These are phyloP conservation scores for Diloba caeruleocephala DNA, from an alignment of 2,888 invertebrate genomes.

Conservation along the genomic window DNA sequence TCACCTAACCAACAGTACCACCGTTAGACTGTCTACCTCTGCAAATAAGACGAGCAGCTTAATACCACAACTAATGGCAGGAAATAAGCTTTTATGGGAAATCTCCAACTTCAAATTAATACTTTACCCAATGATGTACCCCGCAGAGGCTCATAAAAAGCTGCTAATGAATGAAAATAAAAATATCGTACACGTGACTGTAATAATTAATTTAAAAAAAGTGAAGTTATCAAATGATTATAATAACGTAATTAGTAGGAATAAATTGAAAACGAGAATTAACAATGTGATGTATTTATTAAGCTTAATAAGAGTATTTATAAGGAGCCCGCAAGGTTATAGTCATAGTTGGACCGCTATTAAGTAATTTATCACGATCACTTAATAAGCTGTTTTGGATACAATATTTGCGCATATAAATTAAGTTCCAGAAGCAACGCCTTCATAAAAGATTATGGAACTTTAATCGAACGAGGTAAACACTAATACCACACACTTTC, in stretches of 20 bases:
- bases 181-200: neutral
- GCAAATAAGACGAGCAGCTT: too few species aligned
- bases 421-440: slow-evolving; percentile 48
- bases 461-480: slow-evolving; percentile 44
- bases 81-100: too few species aligned
- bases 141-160: too few species aligned
- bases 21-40: too few species aligned
- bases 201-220: slow-evolving; percentile 9
- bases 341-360: slow-evolving; percentile 27
- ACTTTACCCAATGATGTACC: too few species aligned
- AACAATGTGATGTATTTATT: slow-evolving; percentile 34
- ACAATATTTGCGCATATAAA: slow-evolving; percentile 44
- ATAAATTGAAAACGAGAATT: slow-evolving; percentile 35
- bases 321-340: slow-evolving; percentile 33
- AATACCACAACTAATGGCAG: too few species aligned
- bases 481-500: slow-evolving; percentile 41
- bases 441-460: slow-evolving; percentile 46
- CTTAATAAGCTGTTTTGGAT: slow-evolving; percentile 41
- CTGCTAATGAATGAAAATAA: too few species aligned
- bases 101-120: too few species aligned
- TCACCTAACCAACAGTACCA: too few species aligned
- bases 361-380: slow-evolving; percentile 47
- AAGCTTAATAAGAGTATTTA: slow-evolving; percentile 37
- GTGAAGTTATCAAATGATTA: slow-evolving; percentile 27
- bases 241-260: slow-evolving; percentile 40